Evolutionary conservation across 1,140 invertebrate genomes (phyloP).

Genomic region (Battus philenor): DNA sequence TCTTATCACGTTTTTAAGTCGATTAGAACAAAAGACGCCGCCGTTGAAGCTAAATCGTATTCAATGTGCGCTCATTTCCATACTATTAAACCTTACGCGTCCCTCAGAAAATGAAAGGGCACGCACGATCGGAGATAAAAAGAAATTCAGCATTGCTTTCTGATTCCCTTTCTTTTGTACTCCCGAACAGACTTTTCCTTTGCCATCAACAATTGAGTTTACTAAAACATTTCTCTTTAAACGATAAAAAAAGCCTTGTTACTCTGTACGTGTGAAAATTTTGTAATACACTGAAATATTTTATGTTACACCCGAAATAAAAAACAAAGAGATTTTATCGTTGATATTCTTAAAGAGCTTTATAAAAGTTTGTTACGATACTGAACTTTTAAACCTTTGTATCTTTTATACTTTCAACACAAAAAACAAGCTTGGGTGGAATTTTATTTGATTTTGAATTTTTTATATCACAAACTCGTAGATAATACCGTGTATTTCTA

Average conservation of each 20-base stretch:
- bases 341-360: too few relatives aligned
- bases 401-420: too few relatives aligned
- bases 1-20: constrained; percentile 38
- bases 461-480: too few relatives aligned
- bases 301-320: too few relatives aligned
- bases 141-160: constrained; percentile 21
- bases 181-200: constrained; percentile 5
- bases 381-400: too few relatives aligned
- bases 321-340: too few relatives aligned
- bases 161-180: constrained; percentile 8
- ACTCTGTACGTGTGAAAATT: too few relatives aligned
- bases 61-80: constrained; percentile 41
- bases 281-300: too few relatives aligned
- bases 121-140: constrained; percentile 22
- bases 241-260: background rate
- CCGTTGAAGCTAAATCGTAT: constrained; percentile 22
- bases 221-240: background rate
- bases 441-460: too few relatives aligned
- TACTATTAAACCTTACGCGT: constrained; percentile 36
- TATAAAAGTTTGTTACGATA: too few relatives aligned
- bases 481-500: too few relatives aligned
- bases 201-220: background rate
- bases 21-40: constrained; percentile 41
- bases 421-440: too few relatives aligned
- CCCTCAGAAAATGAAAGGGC: constrained; percentile 21